Conservation (phyloP, 2,888 invertebrate species). For the Drosophila prolongata region DNA sequence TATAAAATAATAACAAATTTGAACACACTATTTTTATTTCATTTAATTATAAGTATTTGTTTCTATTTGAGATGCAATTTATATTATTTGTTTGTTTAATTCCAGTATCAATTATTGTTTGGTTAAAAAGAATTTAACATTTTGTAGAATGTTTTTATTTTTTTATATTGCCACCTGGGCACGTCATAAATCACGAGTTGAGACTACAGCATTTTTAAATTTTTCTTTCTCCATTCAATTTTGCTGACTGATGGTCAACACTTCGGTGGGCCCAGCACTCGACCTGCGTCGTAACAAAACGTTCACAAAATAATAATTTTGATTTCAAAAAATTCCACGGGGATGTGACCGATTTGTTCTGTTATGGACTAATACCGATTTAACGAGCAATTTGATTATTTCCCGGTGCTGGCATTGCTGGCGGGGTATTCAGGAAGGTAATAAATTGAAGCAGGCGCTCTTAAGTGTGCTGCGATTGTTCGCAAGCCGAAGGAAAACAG, state of each 20-base stretch:
- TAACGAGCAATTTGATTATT: conserved; percentile 2
- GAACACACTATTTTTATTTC: no score
- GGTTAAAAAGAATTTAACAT: no score
- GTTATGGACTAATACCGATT: conserved; percentile 2
- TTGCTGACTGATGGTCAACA: background rate
- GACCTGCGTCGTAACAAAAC: background rate
- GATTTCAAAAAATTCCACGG: background rate
- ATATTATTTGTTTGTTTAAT: no score
- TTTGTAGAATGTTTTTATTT: no score
- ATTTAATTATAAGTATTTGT: no score
- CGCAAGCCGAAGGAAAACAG: conserved; percentile 29
- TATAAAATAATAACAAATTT: no score
- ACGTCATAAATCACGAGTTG: no score
- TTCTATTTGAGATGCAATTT: no score
- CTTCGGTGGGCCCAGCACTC: background rate
- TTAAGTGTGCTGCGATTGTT: conserved; percentile 61
- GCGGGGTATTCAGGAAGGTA: background rate
- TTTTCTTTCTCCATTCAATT: no score
- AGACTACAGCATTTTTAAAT: no score
- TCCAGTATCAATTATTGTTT: no score
- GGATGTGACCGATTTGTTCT: background rate
- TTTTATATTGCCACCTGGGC: no score
- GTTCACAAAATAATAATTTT: background rate
- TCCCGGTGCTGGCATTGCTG: background rate
- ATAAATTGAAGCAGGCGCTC: conserved; percentile 65